These are phyloP conservation scores for Centruroides vittatus DNA, from an alignment of 1,140 invertebrate species.

Conservation along the genomic window DNA sequence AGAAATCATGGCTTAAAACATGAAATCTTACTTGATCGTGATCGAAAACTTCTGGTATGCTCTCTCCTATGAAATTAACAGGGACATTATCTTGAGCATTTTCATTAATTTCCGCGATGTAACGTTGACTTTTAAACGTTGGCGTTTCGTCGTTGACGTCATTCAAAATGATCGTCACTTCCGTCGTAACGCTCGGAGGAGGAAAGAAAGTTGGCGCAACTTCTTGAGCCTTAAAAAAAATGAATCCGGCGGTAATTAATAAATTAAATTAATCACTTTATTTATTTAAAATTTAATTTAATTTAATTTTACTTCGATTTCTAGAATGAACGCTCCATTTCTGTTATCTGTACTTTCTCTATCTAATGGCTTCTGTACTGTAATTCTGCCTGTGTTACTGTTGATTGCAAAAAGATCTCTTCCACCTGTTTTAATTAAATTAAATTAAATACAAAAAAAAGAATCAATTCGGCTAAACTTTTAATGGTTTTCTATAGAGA, in stretches of 20 bases:
- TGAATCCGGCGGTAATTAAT: too few relatives aligned
- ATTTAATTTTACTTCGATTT: conserved; percentile 48
- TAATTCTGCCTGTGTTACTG: conserved; percentile 57
- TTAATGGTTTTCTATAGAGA: too few relatives aligned
- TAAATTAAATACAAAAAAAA: neutral
- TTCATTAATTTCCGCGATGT: conserved; percentile 79
- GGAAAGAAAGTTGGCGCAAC: conserved; percentile 42
- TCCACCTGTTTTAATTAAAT: conserved; percentile 1
- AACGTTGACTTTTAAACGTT: conserved; percentile 55
- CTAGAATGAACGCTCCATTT: conserved; percentile 72
- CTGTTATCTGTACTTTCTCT: conserved; percentile 59
- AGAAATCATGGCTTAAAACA: neutral
- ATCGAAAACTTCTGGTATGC: conserved; percentile 74
- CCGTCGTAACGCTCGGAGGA: conserved; percentile 59
- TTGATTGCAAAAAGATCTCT: conserved; percentile 54
- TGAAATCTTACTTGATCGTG: conserved; percentile 58
- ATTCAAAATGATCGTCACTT: conserved; percentile 81
- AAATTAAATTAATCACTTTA: too few relatives aligned
- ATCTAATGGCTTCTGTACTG: conserved; percentile 58
- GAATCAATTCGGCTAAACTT: too few relatives aligned
- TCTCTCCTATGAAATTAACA: conserved; percentile 63
- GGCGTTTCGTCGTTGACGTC: conserved; percentile 92
- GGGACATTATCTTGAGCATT: conserved; percentile 82
- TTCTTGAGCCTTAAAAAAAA: conserved; percentile 46
- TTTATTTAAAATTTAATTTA: too few relatives aligned